These are phyloP conservation scores for Dendrolimus kikuchii DNA, from an alignment of 1,140 invertebrate species.

Conservation along the genomic window DNA sequence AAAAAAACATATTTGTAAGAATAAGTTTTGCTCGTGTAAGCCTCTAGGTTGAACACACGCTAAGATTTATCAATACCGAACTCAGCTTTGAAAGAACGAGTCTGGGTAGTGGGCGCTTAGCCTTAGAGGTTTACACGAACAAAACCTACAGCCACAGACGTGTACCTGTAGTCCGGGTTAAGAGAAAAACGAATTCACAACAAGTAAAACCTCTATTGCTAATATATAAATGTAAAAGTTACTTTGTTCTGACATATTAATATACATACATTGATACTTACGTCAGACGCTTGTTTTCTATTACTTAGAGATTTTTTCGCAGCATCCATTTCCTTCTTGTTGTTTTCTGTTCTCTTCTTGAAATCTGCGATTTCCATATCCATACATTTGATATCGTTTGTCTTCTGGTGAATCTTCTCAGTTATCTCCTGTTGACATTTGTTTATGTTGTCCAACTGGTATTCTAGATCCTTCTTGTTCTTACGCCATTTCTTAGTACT, in stretches of 20 bases:
- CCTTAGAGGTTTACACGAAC: too few relatives aligned
- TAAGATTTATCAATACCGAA: too few relatives aligned
- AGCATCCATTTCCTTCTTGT: slow-evolving; percentile 32
- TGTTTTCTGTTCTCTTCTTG: slow-evolving; percentile 35
- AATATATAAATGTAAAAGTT: too few relatives aligned
- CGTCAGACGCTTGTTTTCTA: slow-evolving; percentile 40
- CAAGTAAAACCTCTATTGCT: too few relatives aligned
- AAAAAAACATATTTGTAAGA: too few relatives aligned
- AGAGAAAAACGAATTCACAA: too few relatives aligned
- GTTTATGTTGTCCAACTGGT: slow-evolving; percentile 34
- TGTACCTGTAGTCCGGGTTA: too few relatives aligned
- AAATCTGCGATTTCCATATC: slow-evolving; percentile 38
- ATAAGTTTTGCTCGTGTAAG: too few relatives aligned
- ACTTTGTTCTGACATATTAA: slow-evolving; percentile 1
- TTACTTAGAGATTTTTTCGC: slow-evolving; percentile 25
- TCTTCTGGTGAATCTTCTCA: slow-evolving; percentile 45
- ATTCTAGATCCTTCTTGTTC: slow-evolving; percentile 52
- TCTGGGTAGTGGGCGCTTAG: too few relatives aligned
- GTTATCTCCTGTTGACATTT: slow-evolving; percentile 43
- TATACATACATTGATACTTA: slow-evolving; percentile 26
- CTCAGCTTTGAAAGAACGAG: too few relatives aligned
- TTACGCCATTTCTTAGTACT: slow-evolving; percentile 49
- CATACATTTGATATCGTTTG: slow-evolving; percentile 42
- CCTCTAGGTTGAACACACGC: too few relatives aligned
- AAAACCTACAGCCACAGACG: too few relatives aligned